Conservation (phyloP, 2,797 vertebrate species). For the Australoheros facetus region DNA sequence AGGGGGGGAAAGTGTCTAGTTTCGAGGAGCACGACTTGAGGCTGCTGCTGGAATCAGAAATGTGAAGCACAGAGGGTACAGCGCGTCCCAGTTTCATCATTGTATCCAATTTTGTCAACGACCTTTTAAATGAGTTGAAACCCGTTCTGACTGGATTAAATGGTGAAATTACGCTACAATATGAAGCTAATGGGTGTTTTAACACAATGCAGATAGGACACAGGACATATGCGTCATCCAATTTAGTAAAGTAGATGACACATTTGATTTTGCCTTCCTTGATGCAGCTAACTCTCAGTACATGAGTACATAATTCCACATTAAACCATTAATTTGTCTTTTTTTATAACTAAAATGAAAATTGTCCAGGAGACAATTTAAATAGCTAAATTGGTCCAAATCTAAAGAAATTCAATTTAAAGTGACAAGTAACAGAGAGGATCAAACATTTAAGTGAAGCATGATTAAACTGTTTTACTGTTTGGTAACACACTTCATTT, state of each 20-base stretch:
- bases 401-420: too few species aligned
- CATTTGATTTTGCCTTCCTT: background rate
- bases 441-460: background rate
- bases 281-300: background rate
- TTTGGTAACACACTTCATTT: too few species aligned
- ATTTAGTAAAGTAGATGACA: slow-evolving; percentile 27
- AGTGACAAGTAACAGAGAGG: background rate
- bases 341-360: background rate
- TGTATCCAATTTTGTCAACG: slow-evolving; percentile 60
- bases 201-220: slow-evolving; percentile 17
- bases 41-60: slow-evolving; percentile 42
- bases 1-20: slow-evolving; percentile 12
- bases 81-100: slow-evolving; percentile 64
- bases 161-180: slow-evolving; percentile 27
- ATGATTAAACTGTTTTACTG: too few species aligned
- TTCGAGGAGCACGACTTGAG: slow-evolving; percentile 39
- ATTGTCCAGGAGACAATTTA: too few species aligned
- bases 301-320: background rate
- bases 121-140: slow-evolving; percentile 56
- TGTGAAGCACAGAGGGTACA: slow-evolving; percentile 42
- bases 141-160: slow-evolving; percentile 55
- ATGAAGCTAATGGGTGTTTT: slow-evolving; percentile 25
- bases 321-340: background rate
- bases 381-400: too few species aligned
- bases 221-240: slow-evolving; percentile 24